Evolutionary conservation across 2,888 invertebrate genomes (phyloP), one percentile per base, ranked within the genome.

Genomic region (Athalia cordata): DNA sequence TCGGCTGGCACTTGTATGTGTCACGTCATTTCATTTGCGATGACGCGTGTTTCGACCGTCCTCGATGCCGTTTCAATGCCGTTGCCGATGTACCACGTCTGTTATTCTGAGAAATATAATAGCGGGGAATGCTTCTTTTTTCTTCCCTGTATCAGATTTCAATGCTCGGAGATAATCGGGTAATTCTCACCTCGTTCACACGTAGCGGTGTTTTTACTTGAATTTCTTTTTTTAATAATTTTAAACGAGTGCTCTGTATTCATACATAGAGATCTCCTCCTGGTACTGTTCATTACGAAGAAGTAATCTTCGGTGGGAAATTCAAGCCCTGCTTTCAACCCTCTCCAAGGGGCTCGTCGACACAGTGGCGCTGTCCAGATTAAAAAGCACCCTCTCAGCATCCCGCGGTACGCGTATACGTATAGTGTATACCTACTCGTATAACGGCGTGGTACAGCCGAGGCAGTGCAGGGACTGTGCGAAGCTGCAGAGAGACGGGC

Each of bases 321-420:
- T 75, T 75, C 13, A 61, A 50, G 29, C 29, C 50, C 75, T 75
- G 62, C 62, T 57, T 62, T 67, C 68, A 75, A 62, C 67, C 13
- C 66, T 61, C 78, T 62, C 76, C 76, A 78, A 62, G 47, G 61
- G 64, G 59, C 70, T 72, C 67, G 52, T 66, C 67, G 72, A 72
- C 62, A 75, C 75, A 75, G 75, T 75, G 50, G 62, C 7, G 62
- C 62, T 64, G 75, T 64, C 62, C 62, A 75, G 75, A 75, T 75
- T 75, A 75, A 75, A 75, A 75, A 75, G 62, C 55, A 75, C 75
- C 75, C 75, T 75, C 75, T 61, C 75, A 75, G 75, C 75, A 75
- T 62, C 59, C 72, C n/a, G 72, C 45, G 72, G 72, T 72, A 72
- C 15, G 59, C 72, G 72, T 29, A 29, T 29, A 29, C 2, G 29